Conservation (phyloP, 1,140 invertebrate species). For the Papilio helenus region DNA sequence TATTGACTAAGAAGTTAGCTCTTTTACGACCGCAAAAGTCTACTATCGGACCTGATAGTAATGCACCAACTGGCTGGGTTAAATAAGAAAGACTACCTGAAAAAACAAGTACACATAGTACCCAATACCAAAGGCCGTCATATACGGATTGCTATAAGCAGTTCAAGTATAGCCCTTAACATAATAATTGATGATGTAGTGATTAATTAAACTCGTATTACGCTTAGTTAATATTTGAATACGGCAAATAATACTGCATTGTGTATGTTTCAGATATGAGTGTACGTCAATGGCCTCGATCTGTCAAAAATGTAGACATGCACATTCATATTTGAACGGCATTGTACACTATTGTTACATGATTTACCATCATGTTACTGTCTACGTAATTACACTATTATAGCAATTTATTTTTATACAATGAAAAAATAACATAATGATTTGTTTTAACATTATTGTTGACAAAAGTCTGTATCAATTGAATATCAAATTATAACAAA, state of each 20-base stretch:
- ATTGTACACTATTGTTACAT: neutral
- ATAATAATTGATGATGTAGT: neutral
- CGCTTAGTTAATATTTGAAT: neutral
- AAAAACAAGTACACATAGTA: conserved; percentile 48
- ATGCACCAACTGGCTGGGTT: conserved; percentile 87
- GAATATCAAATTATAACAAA: too few relatives aligned
- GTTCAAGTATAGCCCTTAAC: neutral
- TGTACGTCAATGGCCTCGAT: neutral
- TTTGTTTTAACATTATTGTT: neutral
- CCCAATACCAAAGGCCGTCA: neutral
- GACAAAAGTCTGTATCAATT: too few relatives aligned
- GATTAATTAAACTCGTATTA: neutral
- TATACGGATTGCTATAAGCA: neutral
- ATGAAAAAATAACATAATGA: neutral
- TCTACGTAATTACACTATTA: neutral
- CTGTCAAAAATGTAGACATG: neutral
- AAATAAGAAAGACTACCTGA: conserved; percentile 88
- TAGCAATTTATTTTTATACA: neutral
- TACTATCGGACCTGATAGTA: conserved; percentile 86
- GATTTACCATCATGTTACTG: neutral
- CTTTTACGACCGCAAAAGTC: conserved; percentile 86
- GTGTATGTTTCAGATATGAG: neutral
- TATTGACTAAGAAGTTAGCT: conserved; percentile 86
- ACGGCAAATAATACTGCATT: conserved; percentile 8
- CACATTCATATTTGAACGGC: neutral